A percentile compares a stretch with the other conserved stretches of the same genome.
phyloP scores from a whole-genome alignment of 2,113 vertebrate genomes.

The Microtus pennsylvanicus region DNA sequence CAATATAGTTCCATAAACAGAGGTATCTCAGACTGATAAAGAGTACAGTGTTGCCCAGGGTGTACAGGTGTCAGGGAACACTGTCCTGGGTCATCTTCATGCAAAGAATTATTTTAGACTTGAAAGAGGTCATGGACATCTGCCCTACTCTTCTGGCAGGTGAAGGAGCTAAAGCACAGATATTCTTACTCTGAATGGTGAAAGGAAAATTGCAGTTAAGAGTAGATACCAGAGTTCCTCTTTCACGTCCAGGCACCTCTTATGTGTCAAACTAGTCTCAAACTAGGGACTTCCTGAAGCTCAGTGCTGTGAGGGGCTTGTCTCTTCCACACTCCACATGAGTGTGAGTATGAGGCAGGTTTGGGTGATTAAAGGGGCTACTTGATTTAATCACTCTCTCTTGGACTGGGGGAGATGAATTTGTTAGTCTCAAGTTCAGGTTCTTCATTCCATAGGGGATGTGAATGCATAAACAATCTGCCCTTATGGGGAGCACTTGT shows the following conservation, averaged over 20 bases:
- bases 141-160: neutral
- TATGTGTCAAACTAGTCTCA: neutral
- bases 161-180: neutral
- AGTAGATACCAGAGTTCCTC: neutral
- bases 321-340: no score
- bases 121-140: neutral
- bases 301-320: neutral
- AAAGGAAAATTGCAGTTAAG: neutral
- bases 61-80: neutral
- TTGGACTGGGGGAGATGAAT: neutral
- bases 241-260: neutral
- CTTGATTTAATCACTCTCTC: neutral
- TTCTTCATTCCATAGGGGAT: neutral
- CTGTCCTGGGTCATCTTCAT: neutral
- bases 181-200: neutral
- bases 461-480: slow-evolving; percentile 1
- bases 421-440: neutral
- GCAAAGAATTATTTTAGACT: neutral
- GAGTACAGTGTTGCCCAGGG: neutral
- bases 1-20: neutral
- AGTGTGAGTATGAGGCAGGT: neutral
- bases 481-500: slow-evolving; percentile 65
- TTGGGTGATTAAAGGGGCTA: neutral
- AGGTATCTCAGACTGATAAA: neutral
- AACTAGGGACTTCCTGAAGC: neutral